phyloP scores from a whole-genome alignment of 2,888 invertebrate genomes.

The Sialis fuliginosa region DNA sequence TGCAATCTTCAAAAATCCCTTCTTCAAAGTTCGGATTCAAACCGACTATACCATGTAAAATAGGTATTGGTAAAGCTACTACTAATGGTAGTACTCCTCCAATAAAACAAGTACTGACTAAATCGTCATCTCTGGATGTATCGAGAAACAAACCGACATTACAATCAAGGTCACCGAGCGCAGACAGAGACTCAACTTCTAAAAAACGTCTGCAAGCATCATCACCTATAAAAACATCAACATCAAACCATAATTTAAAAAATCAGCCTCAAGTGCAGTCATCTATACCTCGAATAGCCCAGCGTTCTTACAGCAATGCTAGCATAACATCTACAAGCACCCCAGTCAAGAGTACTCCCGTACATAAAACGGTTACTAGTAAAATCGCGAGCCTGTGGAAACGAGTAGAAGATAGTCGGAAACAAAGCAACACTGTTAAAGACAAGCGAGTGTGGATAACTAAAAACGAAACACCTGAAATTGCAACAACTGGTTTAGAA shows the following conservation, averaged over 20 bases:
- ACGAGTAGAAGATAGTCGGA: slow-evolving; percentile 51
- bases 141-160: not conserved
- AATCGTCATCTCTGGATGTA: slow-evolving; percentile 1
- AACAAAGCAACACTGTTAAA: slow-evolving; percentile 31
- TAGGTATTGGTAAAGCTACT: slow-evolving; percentile 13
- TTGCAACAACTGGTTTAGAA: not conserved
- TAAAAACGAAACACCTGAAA: not conserved
- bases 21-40: slow-evolving; percentile 20
- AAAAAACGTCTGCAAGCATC: slow-evolving; percentile 9
- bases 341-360: slow-evolving; percentile 14
- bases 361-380: slow-evolving; percentile 47
- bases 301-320: slow-evolving; percentile 39
- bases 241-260: slow-evolving; percentile 37
- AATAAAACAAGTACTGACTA: slow-evolving; percentile 1
- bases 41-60: slow-evolving; percentile 17
- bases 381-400: slow-evolving; percentile 70
- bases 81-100: slow-evolving; percentile 13
- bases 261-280: slow-evolving; percentile 15
- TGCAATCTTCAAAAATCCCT: slow-evolving; percentile 74
- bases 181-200: slow-evolving; percentile 18
- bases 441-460: slow-evolving; percentile 44
- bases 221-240: slow-evolving; percentile 29
- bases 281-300: slow-evolving; percentile 13
- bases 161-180: slow-evolving; percentile 21
- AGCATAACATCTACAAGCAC: slow-evolving; percentile 32